Percentiles rank a stretch among this genome's conserved stretches.
Evolutionary conservation across 2,113 vertebrate species (phyloP).

Genomic region (Sphaerodactylus townsendi): DNA sequence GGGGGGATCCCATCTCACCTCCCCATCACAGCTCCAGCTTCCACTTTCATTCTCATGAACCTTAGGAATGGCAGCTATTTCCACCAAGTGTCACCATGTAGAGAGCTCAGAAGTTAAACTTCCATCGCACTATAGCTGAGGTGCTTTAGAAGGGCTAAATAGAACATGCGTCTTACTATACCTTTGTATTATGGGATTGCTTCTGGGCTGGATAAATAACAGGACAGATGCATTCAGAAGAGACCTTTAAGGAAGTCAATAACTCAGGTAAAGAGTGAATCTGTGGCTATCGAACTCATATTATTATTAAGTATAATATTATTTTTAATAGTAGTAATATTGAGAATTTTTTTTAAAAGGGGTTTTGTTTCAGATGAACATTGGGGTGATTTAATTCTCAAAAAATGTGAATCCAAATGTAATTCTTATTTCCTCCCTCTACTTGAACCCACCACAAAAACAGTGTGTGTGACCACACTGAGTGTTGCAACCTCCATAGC

Average conservation of each 20-base stretch:
- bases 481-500: background rate
- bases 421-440: slow-evolving; percentile 41
- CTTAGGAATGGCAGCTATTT: background rate
- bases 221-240: background rate
- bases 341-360: background rate
- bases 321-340: background rate
- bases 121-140: background rate
- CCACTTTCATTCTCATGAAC: too few relatives aligned
- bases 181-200: background rate
- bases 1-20: too few relatives aligned
- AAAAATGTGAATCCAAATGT: slow-evolving; percentile 46
- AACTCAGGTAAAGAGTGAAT: background rate
- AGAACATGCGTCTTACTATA: background rate
- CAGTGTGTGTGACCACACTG: background rate
- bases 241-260: too few relatives aligned
- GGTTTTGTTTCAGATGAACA: slow-evolving; percentile 30
- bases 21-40: too few relatives aligned
- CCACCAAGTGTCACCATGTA: too few relatives aligned
- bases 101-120: background rate
- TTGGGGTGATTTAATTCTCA: slow-evolving; percentile 23
- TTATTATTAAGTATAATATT: background rate
- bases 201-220: rapidly evolving
- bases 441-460: slow-evolving; percentile 25
- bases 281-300: background rate
- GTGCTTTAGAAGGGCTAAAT: background rate